Base-by-base conservation (phyloP, 2,888 invertebrate species). In the Ganaspis brasiliensis region DNA sequence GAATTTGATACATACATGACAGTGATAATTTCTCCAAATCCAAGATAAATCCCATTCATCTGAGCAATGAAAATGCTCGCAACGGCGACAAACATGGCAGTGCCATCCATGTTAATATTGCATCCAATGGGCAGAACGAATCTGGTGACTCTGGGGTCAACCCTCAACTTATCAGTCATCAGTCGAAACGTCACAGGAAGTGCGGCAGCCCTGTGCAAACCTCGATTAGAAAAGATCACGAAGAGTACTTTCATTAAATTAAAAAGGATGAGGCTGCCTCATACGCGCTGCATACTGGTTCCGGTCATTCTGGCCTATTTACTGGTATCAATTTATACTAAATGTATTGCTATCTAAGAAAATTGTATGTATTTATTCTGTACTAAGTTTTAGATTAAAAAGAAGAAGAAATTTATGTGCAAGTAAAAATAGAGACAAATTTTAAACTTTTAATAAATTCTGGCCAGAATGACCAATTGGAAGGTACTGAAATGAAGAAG, bases 41-140 rank as follows among this genome's bases (percentile, higher is more conserved):
- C 95, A 79, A 98, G 92, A 16, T 93, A 92, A 86, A 97, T 95
- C 78, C 95, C 95, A 88, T 97, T 97, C 95, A 98, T 96, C 92
- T 97, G 95, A 55, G 97, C 97, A 81, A 97, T 95, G 90, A 97
- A 97, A 87, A 96, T 94, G 77, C 97, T 96, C 4, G 98, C 97
- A 2, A 97, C 95, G 0, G 98, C 95, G 45, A 98, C 95, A 91
- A 98, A 98, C 63, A 98, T 92, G 0, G 97, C 97, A 0, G 97
- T 97, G 1, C 97, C 97, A 86, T 97, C 97, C 97, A 98, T 97
- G 92, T 98, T 98, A 89, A 98, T 96, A 89, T 97, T 97, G 89
- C 97, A 97, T 5, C 98, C 98, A 83, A 98, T 96, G 0, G 98
- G 98, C 12, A 98, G 92, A 63, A 98, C 97, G 92, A 98, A 98